phyloP scores from a whole-genome alignment of 1,140 invertebrate species.

The Scaptomyza graminum region DNA sequence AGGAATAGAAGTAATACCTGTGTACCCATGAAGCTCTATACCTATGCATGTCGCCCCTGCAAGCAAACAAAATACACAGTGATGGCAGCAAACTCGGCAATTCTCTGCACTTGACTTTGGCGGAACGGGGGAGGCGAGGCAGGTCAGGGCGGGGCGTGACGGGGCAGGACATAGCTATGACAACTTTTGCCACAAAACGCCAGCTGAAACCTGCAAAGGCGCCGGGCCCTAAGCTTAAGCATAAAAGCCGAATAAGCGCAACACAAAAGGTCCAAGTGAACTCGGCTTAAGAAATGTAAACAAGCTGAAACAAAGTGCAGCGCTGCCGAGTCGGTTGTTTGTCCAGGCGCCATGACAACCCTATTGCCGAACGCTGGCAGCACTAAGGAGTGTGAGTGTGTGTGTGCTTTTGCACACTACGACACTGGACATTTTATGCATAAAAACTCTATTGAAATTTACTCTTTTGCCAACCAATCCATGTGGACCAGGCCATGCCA shows the following conservation, averaged over 20 bases:
- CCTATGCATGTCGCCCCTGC: constrained; percentile 65
- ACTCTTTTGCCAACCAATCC: constrained; percentile 17
- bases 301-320: constrained; percentile 58
- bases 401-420: constrained; percentile 9
- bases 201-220: constrained; percentile 49
- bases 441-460: constrained; percentile 52
- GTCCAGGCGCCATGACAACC: constrained; percentile 61
- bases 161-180: constrained; percentile 57
- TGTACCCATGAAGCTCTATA: constrained; percentile 56
- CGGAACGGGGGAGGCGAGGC: not conserved
- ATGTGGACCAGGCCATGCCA: constrained; percentile 8
- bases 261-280: constrained; percentile 39
- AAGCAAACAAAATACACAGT: not conserved
- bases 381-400: constrained; percentile 2
- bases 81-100: constrained; percentile 2
- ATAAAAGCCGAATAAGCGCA: constrained; percentile 69
- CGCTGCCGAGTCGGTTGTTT: constrained; percentile 52
- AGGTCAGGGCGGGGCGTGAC: constrained; percentile 7
- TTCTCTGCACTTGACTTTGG: constrained; percentile 67
- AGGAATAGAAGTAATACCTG: constrained; percentile 68
- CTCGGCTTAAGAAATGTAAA: constrained; percentile 63
- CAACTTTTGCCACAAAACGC: constrained; percentile 64
- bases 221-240: constrained; percentile 52
- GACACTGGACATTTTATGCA: constrained; percentile 35
- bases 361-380: constrained; percentile 23